Percentiles rank a stretch among this genome's conserved stretches.
Conservation (phyloP, 2,888 invertebrate species). For the Sthenelais limicola region DNA sequence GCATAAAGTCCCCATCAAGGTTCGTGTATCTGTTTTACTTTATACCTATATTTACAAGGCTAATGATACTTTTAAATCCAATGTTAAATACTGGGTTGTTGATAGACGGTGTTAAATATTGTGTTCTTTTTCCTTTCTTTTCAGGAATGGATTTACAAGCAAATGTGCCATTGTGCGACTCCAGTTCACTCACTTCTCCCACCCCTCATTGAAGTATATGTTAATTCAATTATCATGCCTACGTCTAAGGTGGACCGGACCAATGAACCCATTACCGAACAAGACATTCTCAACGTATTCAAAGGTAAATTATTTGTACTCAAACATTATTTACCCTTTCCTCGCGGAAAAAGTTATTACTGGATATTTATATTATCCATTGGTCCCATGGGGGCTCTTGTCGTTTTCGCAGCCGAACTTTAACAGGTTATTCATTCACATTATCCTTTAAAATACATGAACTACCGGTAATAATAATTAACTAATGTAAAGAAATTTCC, state of each 20-base stretch:
- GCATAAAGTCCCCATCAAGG: slow-evolving; percentile 95
- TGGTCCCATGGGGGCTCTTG: too few relatives aligned
- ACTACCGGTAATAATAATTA: too few relatives aligned
- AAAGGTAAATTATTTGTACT: slow-evolving; percentile 47
- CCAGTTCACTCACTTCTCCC: slow-evolving; percentile 95
- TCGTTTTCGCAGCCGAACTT: too few relatives aligned
- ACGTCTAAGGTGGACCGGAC: slow-evolving; percentile 78
- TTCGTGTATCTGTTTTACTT: too few relatives aligned
- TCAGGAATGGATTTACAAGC: slow-evolving; percentile 89
- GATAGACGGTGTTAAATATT: neutral
- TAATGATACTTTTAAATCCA: neutral
- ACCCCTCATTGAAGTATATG: slow-evolving; percentile 93
- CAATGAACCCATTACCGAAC: slow-evolving; percentile 92
- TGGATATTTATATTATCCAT: too few relatives aligned
- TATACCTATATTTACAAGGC: neutral
- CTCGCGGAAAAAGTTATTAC: too few relatives aligned
- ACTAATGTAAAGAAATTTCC: too few relatives aligned
- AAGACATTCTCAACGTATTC: slow-evolving; percentile 81
- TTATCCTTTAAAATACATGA: too few relatives aligned
- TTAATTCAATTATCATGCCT: slow-evolving; percentile 85
- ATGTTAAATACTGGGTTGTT: neutral
- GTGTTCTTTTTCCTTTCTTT: neutral
- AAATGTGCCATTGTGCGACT: slow-evolving; percentile 89
- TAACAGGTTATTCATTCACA: too few relatives aligned
- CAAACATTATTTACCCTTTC: too few relatives aligned